Evolutionary conservation across 2,113 vertebrate species (phyloP).

Genomic region (Rhadina sibilatrix): DNA sequence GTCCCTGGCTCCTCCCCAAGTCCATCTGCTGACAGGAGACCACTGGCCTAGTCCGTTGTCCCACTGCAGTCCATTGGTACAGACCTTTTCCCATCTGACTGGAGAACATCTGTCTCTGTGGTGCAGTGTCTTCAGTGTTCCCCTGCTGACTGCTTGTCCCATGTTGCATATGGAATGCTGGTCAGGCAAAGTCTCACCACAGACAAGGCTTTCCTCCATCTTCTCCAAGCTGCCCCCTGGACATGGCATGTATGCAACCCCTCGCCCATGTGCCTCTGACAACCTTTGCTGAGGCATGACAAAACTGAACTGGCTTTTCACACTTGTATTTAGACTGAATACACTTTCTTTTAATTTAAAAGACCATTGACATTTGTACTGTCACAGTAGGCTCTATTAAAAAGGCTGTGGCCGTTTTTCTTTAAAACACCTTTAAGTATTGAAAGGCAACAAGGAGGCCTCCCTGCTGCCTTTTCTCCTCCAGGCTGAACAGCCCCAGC

Average conservation of each 20-base stretch:
- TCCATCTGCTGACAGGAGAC: no score
- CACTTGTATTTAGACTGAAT: neutral
- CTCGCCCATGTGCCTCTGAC: neutral
- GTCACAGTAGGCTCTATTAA: neutral
- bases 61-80: neutral
- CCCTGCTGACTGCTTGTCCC: neutral
- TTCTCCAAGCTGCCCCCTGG: neutral
- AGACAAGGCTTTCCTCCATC: neutral
- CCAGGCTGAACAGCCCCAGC: neutral
- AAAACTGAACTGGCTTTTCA: neutral
- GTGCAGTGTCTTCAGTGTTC: accelerated
- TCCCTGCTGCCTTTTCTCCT: neutral
- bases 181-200: neutral
- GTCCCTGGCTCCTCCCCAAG: accelerated
- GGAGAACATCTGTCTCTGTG: no score
- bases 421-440: neutral
- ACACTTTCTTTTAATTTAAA: neutral
- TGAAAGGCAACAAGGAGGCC: neutral
- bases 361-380: neutral
- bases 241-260: accelerated
- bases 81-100: no score
- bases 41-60: neutral
- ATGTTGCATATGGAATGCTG: no score
- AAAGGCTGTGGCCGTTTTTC: neutral
- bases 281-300: neutral